Base-by-base conservation (phyloP, 2,797 vertebrate genomes). In the Nannoperca obscura region DNA sequence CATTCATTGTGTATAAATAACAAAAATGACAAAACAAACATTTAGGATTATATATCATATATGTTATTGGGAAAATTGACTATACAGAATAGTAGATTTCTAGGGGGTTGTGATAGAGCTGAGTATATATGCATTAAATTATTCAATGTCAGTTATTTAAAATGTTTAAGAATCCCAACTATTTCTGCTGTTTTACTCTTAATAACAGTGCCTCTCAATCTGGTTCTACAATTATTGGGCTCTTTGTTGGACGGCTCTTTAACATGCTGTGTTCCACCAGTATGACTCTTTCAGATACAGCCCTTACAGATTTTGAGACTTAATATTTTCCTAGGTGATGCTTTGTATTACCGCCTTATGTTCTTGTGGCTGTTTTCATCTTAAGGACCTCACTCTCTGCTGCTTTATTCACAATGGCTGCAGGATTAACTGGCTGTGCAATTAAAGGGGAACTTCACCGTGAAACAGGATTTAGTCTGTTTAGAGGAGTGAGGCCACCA, bases 361-460 rank as follows among this genome's bases (percentile, higher is more conserved):
- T 86, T 73, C 65, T 52, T 13, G 10, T 55, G 55, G 72, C 73
- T 72, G 42, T 71, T 83, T 78, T 73, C 62, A 53, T 71, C 34
- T 71, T 53, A 46, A 74, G 69, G 70, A 65, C 74, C 52, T 74
- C 52, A 38, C 54, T 76, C 70, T 74, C 59, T 27, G 53, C 72
- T 74, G 60, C 65, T 79, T 80, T 87, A 76, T 85, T 85, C 81
- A 81, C 82, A 86, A 69, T 60, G 36, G 67, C 81, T 78, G 59
- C 66, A 78, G 74, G 86, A 86, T 88, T 84, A 84, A 78, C 71
- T 76, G 66, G 52, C 72, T 60, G 24, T 40, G 69, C 76, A 89
- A 86, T 90, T 88, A 88, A 87, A 84, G 64, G 46, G 46, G 86
- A 85, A 87, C 81, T 83, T 60, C 70, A 76, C 27, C 22, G 12